phyloP scores from a whole-genome alignment of 2,888 invertebrate genomes.

The Machimus atricapillus region DNA sequence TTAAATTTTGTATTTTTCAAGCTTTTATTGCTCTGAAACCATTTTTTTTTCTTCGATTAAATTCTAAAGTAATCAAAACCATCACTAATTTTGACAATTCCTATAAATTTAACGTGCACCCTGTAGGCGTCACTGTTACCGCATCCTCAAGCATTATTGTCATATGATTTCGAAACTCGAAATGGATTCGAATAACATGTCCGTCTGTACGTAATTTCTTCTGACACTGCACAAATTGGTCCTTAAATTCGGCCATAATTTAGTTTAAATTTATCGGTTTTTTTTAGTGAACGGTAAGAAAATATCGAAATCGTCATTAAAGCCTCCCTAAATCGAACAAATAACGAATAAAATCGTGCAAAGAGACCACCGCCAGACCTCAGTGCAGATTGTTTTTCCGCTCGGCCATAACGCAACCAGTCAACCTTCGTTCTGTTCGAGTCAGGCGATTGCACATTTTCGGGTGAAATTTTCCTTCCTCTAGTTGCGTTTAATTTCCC shows the following conservation, averaged over 20 bases:
- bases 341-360: background rate
- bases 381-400: background rate
- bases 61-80: background rate
- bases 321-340: background rate
- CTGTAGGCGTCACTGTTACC: background rate
- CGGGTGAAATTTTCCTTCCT: background rate
- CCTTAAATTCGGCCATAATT: background rate
- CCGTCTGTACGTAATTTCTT: background rate
- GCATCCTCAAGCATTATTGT: background rate
- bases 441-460: background rate
- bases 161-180: background rate
- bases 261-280: background rate
- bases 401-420: background rate
- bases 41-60: background rate
- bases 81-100: background rate
- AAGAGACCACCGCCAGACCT: background rate
- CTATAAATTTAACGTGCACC: background rate
- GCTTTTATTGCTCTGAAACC: too few species aligned
- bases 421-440: background rate
- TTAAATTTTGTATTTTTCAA: too few species aligned
- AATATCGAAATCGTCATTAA: background rate
- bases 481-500: background rate
- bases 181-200: background rate
- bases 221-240: conserved; percentile 18
- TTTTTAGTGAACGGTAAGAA: background rate